Evolutionary conservation across 2,797 vertebrate species (phyloP).

Genomic region (Spea hammondii): DNA sequence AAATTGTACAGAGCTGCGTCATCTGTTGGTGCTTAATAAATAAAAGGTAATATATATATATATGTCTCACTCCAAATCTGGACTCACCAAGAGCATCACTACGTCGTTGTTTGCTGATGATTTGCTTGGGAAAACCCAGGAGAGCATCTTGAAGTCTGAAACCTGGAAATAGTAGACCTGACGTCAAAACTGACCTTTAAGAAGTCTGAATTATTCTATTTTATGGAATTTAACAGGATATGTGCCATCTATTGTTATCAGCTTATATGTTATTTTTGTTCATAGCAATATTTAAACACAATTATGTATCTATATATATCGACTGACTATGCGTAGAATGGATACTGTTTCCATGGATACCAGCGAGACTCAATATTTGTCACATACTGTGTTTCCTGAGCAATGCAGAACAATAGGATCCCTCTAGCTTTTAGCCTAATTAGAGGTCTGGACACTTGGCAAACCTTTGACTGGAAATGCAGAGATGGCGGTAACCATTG

Average conservation of each 20-base stretch:
- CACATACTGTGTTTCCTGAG: constrained; percentile 15
- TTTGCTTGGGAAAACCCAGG: constrained; percentile 24
- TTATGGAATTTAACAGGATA: too few species aligned
- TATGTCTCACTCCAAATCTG: background rate
- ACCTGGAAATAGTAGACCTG: constrained; percentile 15
- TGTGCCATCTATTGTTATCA: too few species aligned
- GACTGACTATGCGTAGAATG: background rate
- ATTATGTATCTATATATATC: background rate
- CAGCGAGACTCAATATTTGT: constrained; percentile 2
- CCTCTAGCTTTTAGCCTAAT: constrained; percentile 29
- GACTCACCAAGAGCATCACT: background rate
- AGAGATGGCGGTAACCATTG: background rate
- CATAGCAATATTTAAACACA: too few species aligned
- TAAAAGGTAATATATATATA: background rate
- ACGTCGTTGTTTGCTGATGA: constrained; percentile 26
- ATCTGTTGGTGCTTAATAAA: too few species aligned
- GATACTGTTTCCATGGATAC: constrained; percentile 31
- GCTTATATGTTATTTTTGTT: background rate
- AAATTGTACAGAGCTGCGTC: too few species aligned
- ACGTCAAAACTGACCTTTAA: background rate
- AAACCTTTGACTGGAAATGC: constrained; percentile 8
- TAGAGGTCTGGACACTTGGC: constrained; percentile 21
- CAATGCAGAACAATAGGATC: constrained; percentile 17
- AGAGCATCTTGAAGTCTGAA: constrained; percentile 20
- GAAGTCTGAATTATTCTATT: background rate